Evolutionary conservation across 2,113 vertebrate species (phyloP).

Genomic region (human): DNA sequence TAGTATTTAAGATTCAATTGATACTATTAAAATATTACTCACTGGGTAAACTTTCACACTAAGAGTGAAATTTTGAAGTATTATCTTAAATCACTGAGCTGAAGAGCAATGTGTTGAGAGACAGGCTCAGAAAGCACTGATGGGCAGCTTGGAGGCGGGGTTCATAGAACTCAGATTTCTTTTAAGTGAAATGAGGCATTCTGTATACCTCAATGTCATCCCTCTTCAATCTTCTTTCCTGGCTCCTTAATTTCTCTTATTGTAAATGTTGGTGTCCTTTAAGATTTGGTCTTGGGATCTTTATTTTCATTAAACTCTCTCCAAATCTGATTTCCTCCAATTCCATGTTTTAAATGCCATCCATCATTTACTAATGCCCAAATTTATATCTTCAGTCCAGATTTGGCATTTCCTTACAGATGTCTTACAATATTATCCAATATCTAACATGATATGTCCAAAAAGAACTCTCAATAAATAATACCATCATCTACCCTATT

Average conservation of each 20-base stretch:
- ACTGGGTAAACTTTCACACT: neutral
- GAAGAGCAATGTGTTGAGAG: neutral
- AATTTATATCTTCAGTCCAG: neutral
- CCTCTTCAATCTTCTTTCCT: neutral
- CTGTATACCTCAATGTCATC: neutral
- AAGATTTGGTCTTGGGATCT: neutral
- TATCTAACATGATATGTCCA: neutral
- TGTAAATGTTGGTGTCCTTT: neutral
- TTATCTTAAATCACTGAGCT: slow-evolving; percentile 3
- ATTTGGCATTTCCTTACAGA: slow-evolving; percentile 14
- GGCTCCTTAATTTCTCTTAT: neutral
- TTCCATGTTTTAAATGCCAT: slow-evolving; percentile 7
- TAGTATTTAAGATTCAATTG: neutral
- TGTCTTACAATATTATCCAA: neutral
- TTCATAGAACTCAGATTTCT: neutral
- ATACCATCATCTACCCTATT: neutral
- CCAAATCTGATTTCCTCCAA: neutral
- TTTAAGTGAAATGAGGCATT: neutral
- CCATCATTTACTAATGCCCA: neutral
- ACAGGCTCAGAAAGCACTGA: neutral
- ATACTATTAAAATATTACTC: neutral
- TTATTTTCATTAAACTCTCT: neutral
- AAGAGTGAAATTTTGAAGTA: neutral
- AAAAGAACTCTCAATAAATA: neutral
- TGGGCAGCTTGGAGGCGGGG: neutral